These are phyloP conservation scores for Atherinomorus stipes DNA, from an alignment of 2,113 vertebrate genomes.

Conservation along the genomic window DNA sequence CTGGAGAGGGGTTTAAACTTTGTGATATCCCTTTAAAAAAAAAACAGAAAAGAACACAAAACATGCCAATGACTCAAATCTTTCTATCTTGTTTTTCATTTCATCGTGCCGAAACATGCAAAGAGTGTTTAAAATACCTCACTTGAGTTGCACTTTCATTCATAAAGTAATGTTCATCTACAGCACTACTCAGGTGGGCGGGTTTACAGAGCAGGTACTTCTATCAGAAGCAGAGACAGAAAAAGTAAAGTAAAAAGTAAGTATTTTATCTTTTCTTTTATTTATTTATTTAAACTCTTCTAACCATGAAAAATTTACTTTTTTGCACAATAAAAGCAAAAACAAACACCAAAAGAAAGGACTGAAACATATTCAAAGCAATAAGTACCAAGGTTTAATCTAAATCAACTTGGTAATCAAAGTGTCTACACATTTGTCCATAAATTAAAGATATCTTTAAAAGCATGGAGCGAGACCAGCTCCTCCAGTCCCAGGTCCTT, in stretches of 20 bases:
- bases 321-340: too few relatives aligned
- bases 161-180: slow-evolving; percentile 86
- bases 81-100: background rate
- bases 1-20: slow-evolving; percentile 83
- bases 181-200: slow-evolving; percentile 83
- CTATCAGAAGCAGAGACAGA: slow-evolving; percentile 50
- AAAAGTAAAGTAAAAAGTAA: background rate
- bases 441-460: too few relatives aligned
- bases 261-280: too few relatives aligned
- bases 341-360: too few relatives aligned
- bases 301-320: too few relatives aligned
- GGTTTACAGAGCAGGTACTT: slow-evolving; percentile 85
- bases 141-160: slow-evolving; percentile 87
- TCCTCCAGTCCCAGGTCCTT: too few relatives aligned
- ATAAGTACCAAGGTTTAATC: too few relatives aligned
- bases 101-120: background rate
- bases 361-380: too few relatives aligned
- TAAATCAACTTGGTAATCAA: too few relatives aligned
- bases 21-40: slow-evolving; percentile 78
- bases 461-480: too few relatives aligned
- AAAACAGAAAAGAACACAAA: slow-evolving; percentile 27
- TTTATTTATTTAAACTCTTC: too few relatives aligned
- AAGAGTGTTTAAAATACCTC: slow-evolving; percentile 63
- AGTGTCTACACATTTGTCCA: too few relatives aligned
- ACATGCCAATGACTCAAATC: background rate